Percentiles rank a stretch among this genome's conserved stretches.
phyloP scores from a whole-genome alignment of 2,888 invertebrate genomes.

The Cataglyphis cursor region DNA sequence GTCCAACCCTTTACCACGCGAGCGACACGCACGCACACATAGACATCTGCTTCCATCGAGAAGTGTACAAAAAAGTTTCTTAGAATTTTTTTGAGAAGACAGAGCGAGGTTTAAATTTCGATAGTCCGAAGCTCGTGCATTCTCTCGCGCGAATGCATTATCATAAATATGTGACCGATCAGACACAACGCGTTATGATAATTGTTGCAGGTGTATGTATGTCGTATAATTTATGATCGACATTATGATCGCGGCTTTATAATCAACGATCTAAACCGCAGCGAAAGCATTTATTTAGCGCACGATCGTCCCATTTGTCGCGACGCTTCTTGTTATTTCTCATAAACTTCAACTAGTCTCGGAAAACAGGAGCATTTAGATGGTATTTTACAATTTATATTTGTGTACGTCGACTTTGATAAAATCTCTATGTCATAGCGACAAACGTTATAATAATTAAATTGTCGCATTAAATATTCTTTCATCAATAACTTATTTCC shows the following conservation, averaged over 20 bases:
- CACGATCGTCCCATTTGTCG: slow-evolving; percentile 11
- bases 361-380: neutral
- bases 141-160: slow-evolving; percentile 27
- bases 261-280: slow-evolving; percentile 41
- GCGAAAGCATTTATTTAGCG: slow-evolving; percentile 27
- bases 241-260: slow-evolving; percentile 56
- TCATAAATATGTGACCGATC: slow-evolving; percentile 61
- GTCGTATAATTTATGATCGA: slow-evolving; percentile 57
- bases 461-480: slow-evolving; percentile 29
- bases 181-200: slow-evolving; percentile 58
- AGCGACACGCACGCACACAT: neutral
- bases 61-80: slow-evolving; percentile 58
- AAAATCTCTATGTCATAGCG: neutral
- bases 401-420: slow-evolving; percentile 12
- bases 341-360: slow-evolving; percentile 22
- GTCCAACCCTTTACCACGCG: slow-evolving; percentile 54
- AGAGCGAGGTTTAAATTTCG: slow-evolving; percentile 55
- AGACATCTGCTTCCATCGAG: slow-evolving; percentile 36
- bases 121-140: neutral
- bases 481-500: neutral
- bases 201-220: slow-evolving; percentile 56
- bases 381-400: neutral
- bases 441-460: neutral
- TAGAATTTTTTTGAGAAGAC: slow-evolving; percentile 57
- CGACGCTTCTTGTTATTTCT: slow-evolving; percentile 18